Percentiles rank a stretch among this genome's conserved stretches.
These are phyloP conservation scores for Drosophila putrida DNA, from an alignment of 2,888 invertebrate genomes.

Conservation along the genomic window DNA sequence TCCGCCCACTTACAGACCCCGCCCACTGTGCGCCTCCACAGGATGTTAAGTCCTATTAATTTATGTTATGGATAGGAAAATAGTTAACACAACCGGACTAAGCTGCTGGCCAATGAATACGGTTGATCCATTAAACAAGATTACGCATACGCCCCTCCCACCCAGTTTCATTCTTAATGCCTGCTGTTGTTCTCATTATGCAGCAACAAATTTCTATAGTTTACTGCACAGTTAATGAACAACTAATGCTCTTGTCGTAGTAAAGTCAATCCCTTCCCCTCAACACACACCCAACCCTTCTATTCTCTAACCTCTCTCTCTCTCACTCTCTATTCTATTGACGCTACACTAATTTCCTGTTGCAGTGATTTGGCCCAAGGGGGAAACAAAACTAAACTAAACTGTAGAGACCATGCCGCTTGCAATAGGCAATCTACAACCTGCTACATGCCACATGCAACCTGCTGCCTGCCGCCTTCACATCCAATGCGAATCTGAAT, in stretches of 20 bases:
- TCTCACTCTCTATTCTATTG: neutral
- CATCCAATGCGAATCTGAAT: slow-evolving; percentile 19
- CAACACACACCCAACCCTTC: too few relatives aligned
- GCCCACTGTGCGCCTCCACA: neutral
- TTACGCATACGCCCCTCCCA: slow-evolving; percentile 65
- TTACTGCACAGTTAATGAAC: slow-evolving; percentile 68
- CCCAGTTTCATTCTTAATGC: slow-evolving; percentile 12
- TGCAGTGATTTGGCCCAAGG: slow-evolving; percentile 27
- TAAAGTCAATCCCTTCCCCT: slow-evolving; percentile 15
- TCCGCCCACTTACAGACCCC: neutral
- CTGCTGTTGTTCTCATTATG: slow-evolving; percentile 34
- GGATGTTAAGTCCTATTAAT: slow-evolving; percentile 53
- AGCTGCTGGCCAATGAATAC: slow-evolving; percentile 42
- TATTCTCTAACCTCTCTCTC: neutral
- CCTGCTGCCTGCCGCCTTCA: slow-evolving; percentile 9
- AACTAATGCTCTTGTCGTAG: slow-evolving; percentile 54
- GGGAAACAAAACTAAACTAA: slow-evolving; percentile 8
- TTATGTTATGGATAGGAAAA: slow-evolving; percentile 65
- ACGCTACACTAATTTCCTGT: slow-evolving; percentile 60
- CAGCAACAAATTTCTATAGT: slow-evolving; percentile 45
- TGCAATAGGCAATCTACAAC: slow-evolving; percentile 9
- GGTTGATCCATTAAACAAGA: slow-evolving; percentile 68
- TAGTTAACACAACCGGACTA: slow-evolving; percentile 47
- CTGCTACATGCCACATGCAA: slow-evolving; percentile 18
- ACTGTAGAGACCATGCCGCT: slow-evolving; percentile 18